phyloP scores from a whole-genome alignment of 2,113 vertebrate genomes.

The Todiramphus saurophagus region DNA sequence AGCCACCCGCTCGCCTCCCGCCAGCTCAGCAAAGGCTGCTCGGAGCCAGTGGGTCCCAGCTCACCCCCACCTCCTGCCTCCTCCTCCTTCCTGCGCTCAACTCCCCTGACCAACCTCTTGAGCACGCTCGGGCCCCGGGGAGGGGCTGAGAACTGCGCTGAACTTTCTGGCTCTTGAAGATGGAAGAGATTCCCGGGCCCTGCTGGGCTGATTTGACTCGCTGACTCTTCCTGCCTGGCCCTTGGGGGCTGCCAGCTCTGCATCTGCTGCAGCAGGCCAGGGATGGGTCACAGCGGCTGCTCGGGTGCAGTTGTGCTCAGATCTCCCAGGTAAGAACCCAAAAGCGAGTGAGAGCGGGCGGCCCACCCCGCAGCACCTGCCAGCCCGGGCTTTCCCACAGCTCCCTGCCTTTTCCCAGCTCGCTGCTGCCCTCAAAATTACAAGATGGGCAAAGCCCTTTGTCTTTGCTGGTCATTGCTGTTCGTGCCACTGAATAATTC shows the following conservation, averaged over 20 bases:
- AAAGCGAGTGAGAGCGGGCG: background rate
- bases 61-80: background rate
- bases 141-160: background rate
- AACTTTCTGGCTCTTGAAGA: background rate
- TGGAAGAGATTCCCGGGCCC: background rate
- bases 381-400: background rate
- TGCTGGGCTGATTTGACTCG: background rate
- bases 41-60: background rate
- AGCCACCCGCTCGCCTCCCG: background rate
- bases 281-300: background rate
- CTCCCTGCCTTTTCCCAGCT: too few species aligned
- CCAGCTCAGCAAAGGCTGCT: background rate
- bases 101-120: background rate
- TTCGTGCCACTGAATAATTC: background rate
- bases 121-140: fast-evolving
- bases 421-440: too few species aligned
- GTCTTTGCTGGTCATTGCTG: too few species aligned
- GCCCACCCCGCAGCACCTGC: background rate
- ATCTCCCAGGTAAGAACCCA: background rate
- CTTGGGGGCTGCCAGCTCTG: fast-evolving
- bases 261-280: fast-evolving
- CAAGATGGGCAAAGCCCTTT: background rate
- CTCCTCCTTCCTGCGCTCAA: fast-evolving
- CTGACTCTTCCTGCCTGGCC: background rate
- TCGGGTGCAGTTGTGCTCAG: background rate